Evolutionary conservation across 2,888 invertebrate genomes (phyloP).

Genomic region (Amphipyra tragopoginis): DNA sequence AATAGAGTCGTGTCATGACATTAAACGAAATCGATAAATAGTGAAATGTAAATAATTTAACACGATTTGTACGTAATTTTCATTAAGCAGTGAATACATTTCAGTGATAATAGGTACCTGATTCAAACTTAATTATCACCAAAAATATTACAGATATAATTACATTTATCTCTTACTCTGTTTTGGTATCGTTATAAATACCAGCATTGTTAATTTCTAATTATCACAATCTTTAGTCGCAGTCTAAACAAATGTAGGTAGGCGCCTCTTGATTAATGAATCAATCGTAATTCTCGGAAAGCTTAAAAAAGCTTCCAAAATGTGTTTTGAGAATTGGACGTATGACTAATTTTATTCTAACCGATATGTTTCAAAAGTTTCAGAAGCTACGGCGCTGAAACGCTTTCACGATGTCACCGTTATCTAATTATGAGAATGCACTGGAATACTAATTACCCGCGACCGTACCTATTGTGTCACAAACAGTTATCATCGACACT

Average conservation of each 20-base stretch:
- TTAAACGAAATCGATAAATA: too few relatives aligned
- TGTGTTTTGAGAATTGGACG: constrained; percentile 58
- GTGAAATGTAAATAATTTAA: too few relatives aligned
- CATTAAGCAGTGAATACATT: too few relatives aligned
- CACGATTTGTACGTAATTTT: too few relatives aligned
- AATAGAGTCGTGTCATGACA: too few relatives aligned
- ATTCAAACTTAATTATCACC: too few relatives aligned
- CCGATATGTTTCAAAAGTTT: constrained; percentile 24
- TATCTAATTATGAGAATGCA: constrained; percentile 34
- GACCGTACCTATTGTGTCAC: constrained; percentile 39
- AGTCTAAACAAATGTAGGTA: constrained; percentile 36
- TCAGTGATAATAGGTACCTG: too few relatives aligned
- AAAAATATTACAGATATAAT: too few relatives aligned
- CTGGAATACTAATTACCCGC: constrained; percentile 45
- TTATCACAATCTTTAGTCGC: constrained; percentile 27
- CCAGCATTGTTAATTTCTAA: constrained; percentile 26
- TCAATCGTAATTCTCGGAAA: constrained; percentile 61
- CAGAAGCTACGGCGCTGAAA: constrained; percentile 15
- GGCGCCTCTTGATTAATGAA: constrained; percentile 56
- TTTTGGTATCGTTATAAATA: neutral
- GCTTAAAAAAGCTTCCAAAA: constrained; percentile 48
- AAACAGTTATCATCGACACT: constrained; percentile 56
- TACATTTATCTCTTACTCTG: too few relatives aligned
- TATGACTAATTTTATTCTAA: constrained; percentile 62
- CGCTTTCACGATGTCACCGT: constrained; percentile 28